Base-by-base conservation (phyloP, 2,797 vertebrate genomes). In the Galaxias olidus region DNA sequence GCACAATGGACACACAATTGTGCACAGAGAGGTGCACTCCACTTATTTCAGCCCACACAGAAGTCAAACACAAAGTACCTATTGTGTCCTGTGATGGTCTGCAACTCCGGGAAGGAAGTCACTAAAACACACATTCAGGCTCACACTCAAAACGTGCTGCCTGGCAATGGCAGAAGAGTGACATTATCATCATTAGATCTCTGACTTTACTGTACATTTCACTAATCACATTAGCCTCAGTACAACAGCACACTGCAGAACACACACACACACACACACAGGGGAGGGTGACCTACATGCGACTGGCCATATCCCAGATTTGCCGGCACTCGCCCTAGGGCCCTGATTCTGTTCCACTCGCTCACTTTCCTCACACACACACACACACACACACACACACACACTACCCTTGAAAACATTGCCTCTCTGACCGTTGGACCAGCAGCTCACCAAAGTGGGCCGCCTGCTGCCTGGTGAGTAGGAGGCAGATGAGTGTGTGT, bases 261-360 rank as follows among this genome's bases (percentile, higher is more conserved):
- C 48, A 71, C 73, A 60, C 64, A 71, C 75, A 82, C 65, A 49
- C 80, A 76, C 64, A 77, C 56, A 77, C 71, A 81, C 78, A 78
- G 80, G 78, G 79, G 84, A 84, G 83, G 82, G 74, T 88, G 89
- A 90, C 89, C 90, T 91, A 91, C 82, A 92, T 92, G 87, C 81
- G 77, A 88, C 84, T 89, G 87, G 85, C 81, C 68, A 15, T 74
- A 86, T 76, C 83, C 89, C 87, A 89, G 80, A 87, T 90, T 83
- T 65, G 72, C 77, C 54, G 71, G 83, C 81, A 71, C 66, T 78
- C 71, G 77, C 80, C 88, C 79, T 63, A 57, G 78, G 87, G 91
- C 78, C 78, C 74, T 71, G 71, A 59, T 84, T 84, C 82, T 74
- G 79, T 71, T 71, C 78, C 18, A 10, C 47, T 10, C 50, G 40